These are phyloP conservation scores for Dendrocincla fuliginosa DNA, from an alignment of 2,797 vertebrate species.

Conservation along the genomic window DNA sequence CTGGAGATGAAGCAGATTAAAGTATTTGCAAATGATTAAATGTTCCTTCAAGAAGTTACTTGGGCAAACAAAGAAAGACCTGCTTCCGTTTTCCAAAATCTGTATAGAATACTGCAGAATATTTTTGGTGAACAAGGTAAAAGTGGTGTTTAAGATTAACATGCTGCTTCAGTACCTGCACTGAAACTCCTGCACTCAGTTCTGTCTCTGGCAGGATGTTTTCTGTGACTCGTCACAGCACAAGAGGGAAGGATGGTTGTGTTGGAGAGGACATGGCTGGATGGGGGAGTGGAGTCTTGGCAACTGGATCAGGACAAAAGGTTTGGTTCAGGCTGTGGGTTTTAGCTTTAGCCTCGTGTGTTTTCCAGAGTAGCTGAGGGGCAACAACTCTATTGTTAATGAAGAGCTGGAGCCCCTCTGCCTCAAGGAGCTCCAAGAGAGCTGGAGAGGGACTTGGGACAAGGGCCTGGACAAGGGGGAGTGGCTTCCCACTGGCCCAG, in stretches of 20 bases:
- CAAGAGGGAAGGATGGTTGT: not conserved
- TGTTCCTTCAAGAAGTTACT: not conserved
- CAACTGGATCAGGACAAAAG: not conserved
- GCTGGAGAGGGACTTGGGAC: not conserved
- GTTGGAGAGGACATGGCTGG: not conserved
- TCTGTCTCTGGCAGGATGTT: not conserved
- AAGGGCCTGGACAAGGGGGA: not conserved
- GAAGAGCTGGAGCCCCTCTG: not conserved
- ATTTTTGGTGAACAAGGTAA: not conserved
- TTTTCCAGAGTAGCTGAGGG: not conserved
- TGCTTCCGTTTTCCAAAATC: not conserved
- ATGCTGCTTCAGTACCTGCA: not conserved
- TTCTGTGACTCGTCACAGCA: not conserved
- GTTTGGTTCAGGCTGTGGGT: not conserved
- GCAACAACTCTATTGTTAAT: not conserved
- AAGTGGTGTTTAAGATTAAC: not conserved
- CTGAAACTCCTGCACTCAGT: not conserved
- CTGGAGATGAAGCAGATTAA: not conserved
- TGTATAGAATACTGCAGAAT: not conserved
- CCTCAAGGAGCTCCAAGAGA: not conserved
- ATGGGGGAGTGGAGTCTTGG: not conserved
- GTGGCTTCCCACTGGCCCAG: not conserved
- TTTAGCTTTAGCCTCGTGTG: not conserved
- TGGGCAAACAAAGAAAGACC: not conserved
- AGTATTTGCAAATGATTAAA: not conserved